Conservation (phyloP, 2,113 vertebrate genomes). For the Rousettus leschenaultii region DNA sequence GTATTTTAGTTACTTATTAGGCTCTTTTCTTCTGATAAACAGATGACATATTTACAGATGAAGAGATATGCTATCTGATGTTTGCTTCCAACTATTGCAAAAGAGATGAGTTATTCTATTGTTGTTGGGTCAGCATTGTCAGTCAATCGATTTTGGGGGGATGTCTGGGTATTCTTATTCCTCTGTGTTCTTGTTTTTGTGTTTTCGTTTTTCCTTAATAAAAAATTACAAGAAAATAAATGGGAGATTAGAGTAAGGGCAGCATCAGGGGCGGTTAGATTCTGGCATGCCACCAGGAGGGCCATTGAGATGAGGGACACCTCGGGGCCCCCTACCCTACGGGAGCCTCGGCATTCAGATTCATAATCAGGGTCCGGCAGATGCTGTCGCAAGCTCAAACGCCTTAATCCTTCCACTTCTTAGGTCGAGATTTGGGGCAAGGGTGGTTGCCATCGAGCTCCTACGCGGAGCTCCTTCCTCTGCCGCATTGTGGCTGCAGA, state of each 20-base stretch:
- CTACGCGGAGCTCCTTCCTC: no score
- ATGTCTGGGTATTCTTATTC: background rate
- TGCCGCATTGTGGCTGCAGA: no score
- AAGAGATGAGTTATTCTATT: background rate
- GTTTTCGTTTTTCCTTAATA: background rate
- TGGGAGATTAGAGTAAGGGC: no score
- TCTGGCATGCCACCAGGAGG: no score
- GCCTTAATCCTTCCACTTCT: no score
- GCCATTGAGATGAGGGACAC: background rate
- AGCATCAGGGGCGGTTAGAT: no score
- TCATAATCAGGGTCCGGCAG: background rate
- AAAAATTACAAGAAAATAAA: background rate
- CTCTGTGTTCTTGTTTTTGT: background rate
- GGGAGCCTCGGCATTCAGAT: background rate
- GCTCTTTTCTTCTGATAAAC: background rate
- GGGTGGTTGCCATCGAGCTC: no score
- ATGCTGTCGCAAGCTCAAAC: background rate
- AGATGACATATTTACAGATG: background rate
- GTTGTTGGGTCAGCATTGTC: background rate
- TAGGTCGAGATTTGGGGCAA: no score
- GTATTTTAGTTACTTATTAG: no score
- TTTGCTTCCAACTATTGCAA: background rate
- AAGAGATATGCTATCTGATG: background rate
- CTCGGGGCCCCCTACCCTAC: no score
- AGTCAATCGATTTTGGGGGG: no score